phyloP scores from a whole-genome alignment of 2,113 vertebrate genomes.

The Microcebus lehilahytsara region DNA sequence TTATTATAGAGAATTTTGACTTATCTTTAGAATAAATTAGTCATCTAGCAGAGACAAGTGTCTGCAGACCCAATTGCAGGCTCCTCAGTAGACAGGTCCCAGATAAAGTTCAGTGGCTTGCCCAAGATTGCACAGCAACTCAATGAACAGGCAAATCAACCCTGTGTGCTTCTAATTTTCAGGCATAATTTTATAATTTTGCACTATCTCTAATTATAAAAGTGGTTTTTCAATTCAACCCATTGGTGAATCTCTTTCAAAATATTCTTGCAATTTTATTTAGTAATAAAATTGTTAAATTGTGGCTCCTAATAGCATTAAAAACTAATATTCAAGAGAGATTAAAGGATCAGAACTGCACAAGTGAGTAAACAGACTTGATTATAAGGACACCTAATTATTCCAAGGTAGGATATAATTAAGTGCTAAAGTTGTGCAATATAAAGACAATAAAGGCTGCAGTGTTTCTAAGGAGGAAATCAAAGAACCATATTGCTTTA shows the following conservation, averaged over 20 bases:
- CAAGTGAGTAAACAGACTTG: slow-evolving; percentile 72
- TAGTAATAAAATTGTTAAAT: slow-evolving; percentile 68
- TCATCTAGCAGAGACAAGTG: neutral
- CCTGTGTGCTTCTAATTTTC: neutral
- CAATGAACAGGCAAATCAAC: rapidly evolving
- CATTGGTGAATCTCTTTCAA: slow-evolving; percentile 21
- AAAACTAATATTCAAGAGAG: slow-evolving; percentile 68
- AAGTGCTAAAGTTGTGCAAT: slow-evolving; percentile 58
- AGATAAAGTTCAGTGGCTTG: neutral
- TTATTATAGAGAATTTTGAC: neutral
- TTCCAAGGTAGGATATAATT: slow-evolving; percentile 73
- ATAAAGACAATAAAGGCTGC: slow-evolving; percentile 59
- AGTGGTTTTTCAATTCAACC: neutral
- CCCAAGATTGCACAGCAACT: neutral
- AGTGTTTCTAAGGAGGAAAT: slow-evolving; percentile 50
- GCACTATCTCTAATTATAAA: neutral
- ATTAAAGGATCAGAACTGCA: slow-evolving; percentile 70
- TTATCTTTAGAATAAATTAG: neutral
- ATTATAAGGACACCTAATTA: slow-evolving; percentile 76
- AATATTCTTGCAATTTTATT: slow-evolving; percentile 48
- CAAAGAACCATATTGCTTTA: slow-evolving; percentile 57
- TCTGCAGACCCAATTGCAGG: neutral
- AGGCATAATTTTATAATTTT: neutral
- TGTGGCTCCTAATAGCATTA: slow-evolving; percentile 66
- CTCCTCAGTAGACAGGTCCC: neutral